Evolutionary conservation across 2,888 invertebrate species (phyloP), one percentile per base, ranked within the genome.

Genomic region (Hedychridium roseum): DNA sequence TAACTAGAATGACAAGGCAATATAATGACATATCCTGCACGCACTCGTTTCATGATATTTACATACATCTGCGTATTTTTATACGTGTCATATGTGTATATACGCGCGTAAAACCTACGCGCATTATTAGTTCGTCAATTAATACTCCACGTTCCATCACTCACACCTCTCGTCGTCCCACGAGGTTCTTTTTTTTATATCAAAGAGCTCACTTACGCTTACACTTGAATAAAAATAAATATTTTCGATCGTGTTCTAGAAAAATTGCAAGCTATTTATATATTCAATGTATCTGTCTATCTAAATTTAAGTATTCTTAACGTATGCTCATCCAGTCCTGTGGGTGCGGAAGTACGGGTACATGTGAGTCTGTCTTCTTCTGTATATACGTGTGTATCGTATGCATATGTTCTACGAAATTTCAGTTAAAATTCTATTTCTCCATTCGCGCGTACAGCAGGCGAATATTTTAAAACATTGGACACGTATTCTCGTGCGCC

Each of bases 151-250:
- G 15, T 41, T 45, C 38, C 28, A 14, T 23, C 37, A 41, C 23
- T 31, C 35, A 36, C 37, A 34, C 38, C 27, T 38, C 30, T 11
- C 32, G 20, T 32, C 40, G 30, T 44, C 42, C 44, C 41, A n/a
- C n/a, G n/a, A n/a, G n/a, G 7, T 35, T 43, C 16, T 23, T 18
- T 32, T 38, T 37, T 41, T 40, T 30, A 9, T 39, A 51, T 60
- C 51, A 52, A 60, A 52, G 51, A 48, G 42, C 54, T 53, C 39
- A n/a, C 50, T 57, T 62, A 56, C 31, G 44, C 43, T 50, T 60
- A 60, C 48, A 41, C 43, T 52, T 30, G 58, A 68, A 68, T 65
- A 68, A 70, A 70, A 70, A 68, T 69, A 70, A 71, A 68, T 65
- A 71, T 64, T 63, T 59, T 60, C 56, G 48, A 61, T 63, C 52